phyloP scores from a whole-genome alignment of 2,113 vertebrate genomes.

The Hemiscyllium ocellatum region DNA sequence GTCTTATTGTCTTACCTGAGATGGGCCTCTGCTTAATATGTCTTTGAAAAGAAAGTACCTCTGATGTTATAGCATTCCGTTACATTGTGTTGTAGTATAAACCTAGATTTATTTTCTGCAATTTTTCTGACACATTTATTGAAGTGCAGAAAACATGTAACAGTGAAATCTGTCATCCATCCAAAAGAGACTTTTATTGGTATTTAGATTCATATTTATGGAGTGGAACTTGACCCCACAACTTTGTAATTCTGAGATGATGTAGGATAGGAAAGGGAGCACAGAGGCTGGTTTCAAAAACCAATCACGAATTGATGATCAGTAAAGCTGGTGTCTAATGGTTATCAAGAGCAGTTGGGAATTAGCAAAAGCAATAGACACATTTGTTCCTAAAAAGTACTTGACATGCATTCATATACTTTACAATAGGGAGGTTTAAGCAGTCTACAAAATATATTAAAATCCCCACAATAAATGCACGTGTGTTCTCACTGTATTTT shows the following conservation, averaged over 20 bases:
- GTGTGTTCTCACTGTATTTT: neutral
- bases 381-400: neutral
- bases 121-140: too few species aligned
- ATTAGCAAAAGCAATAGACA: neutral
- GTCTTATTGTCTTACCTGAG: too few species aligned
- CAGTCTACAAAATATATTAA: neutral
- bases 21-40: too few species aligned
- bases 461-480: neutral
- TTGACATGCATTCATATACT: neutral
- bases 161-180: too few species aligned
- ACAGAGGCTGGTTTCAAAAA: neutral
- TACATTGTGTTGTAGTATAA: neutral
- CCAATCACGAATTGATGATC: neutral
- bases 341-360: neutral
- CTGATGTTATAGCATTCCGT: neutral
- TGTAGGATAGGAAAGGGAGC: neutral
- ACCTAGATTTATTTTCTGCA: neutral
- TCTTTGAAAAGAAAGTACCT: too few species aligned
- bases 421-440: neutral
- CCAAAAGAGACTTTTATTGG: too few species aligned
- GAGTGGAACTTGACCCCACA: neutral
- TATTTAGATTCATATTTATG: neutral
- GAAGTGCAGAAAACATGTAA: too few species aligned
- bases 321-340: neutral
- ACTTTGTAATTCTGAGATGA: neutral